A percentile compares a stretch with the other conserved stretches of the same genome.
Conservation (phyloP, 2,113 vertebrate genomes). For the Eurystomus gularis region DNA sequence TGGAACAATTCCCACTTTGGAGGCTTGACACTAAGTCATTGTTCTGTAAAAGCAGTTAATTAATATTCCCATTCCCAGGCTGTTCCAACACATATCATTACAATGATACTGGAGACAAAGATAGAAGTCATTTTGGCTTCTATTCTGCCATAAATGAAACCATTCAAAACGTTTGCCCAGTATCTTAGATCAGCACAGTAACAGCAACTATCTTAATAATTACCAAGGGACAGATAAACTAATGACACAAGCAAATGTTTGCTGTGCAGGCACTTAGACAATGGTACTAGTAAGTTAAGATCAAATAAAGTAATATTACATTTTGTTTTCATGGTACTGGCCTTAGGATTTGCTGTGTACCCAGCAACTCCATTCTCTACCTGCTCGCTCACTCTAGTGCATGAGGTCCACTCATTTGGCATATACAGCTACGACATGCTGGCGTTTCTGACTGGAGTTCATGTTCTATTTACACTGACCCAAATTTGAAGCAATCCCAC, state of each 20-base stretch:
- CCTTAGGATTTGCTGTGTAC: neutral
- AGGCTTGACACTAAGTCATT: neutral
- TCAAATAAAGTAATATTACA: neutral
- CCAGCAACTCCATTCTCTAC: neutral
- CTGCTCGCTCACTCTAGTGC: neutral
- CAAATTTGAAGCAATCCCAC: neutral
- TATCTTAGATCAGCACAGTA: constrained; percentile 28
- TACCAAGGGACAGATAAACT: constrained; percentile 54
- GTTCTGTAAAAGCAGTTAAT: neutral
- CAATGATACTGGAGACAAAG: neutral
- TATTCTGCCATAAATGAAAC: constrained; percentile 11
- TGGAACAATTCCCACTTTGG: neutral
- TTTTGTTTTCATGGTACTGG: neutral
- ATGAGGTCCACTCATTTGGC: neutral
- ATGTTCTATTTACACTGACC: neutral
- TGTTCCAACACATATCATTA: neutral
- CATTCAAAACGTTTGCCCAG: constrained; percentile 34
- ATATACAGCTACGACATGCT: neutral
- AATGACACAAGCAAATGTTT: constrained; percentile 38
- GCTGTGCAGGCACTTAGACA: constrained; percentile 16
- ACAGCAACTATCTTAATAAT: constrained; percentile 44
- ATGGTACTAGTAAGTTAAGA: constrained; percentile 5
- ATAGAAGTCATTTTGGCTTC: constrained; percentile 34
- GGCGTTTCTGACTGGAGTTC: neutral
- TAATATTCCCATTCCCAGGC: neutral